phyloP scores from a whole-genome alignment of 2,797 vertebrate genomes.

The Potorous gilbertii region DNA sequence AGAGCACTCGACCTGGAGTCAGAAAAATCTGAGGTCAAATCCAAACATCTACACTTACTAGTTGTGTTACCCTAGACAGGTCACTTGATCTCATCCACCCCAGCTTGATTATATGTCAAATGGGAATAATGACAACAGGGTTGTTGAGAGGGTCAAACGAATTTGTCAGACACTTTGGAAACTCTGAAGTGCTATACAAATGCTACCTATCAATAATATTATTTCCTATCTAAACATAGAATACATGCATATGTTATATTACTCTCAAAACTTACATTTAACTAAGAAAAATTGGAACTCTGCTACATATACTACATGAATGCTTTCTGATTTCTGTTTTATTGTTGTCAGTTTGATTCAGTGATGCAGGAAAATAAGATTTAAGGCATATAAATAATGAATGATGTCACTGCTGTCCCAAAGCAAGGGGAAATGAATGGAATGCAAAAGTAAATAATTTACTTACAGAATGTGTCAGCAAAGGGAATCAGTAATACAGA shows the following conservation, averaged over 20 bases:
- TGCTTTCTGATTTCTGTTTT: slow-evolving; percentile 25
- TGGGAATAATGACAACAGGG: background rate
- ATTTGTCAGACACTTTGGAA: background rate
- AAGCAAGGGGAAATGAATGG: background rate
- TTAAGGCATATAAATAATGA: slow-evolving; percentile 35
- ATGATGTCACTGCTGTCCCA: background rate
- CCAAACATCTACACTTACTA: background rate
- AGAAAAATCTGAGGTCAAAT: background rate
- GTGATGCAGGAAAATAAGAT: slow-evolving; percentile 13
- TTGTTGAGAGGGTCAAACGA: background rate
- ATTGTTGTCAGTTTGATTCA: slow-evolving; percentile 18
- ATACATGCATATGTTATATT: background rate
- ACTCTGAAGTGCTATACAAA: background rate
- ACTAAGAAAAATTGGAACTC: slow-evolving; percentile 10
- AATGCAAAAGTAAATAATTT: background rate
- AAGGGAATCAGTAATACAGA: background rate
- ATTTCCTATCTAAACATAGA: background rate
- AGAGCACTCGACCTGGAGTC: background rate
- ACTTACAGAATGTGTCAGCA: background rate
- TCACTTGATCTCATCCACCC: background rate
- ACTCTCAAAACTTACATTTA: background rate
- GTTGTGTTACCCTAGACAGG: background rate
- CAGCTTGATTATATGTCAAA: background rate
- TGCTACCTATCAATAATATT: background rate
- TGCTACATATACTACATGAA: slow-evolving; percentile 1